Conservation (phyloP, 92 coral and sea anemone species). For the Diadumene lineata region DNA sequence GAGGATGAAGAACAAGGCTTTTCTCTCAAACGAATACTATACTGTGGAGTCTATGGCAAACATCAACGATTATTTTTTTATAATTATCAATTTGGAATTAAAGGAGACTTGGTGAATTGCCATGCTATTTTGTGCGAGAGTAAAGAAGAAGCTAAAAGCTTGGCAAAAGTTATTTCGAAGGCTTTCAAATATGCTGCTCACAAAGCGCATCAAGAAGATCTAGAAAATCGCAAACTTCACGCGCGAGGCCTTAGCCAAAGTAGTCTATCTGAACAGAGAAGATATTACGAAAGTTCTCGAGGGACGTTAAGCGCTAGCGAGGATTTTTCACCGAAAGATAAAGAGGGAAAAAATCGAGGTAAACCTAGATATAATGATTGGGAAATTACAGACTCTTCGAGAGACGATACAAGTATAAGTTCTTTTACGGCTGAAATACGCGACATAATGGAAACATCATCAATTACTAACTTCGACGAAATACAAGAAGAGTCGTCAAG, state of each 20-base stretch:
- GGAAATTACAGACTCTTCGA: slow-evolving; percentile 44
- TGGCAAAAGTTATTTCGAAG: slow-evolving; percentile 83
- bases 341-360: slow-evolving; percentile 24
- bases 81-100: slow-evolving; percentile 88
- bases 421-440: slow-evolving; percentile 42
- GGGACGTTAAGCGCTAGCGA: slow-evolving; percentile 40
- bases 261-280: slow-evolving; percentile 42
- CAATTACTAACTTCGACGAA: slow-evolving; percentile 33
- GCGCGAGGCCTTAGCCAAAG: slow-evolving; percentile 77
- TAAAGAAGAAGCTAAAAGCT: slow-evolving; percentile 86
- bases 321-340: slow-evolving; percentile 31
- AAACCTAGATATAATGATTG: slow-evolving; percentile 24
- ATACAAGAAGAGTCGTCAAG: slow-evolving; percentile 28
- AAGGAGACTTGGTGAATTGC: slow-evolving; percentile 86
- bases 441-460: slow-evolving; percentile 42
- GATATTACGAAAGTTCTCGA: slow-evolving; percentile 47
- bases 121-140: slow-evolving; percentile 76
- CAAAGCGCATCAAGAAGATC: slow-evolving; percentile 74
- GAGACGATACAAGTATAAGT: slow-evolving; percentile 43
- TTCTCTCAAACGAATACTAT: slow-evolving; percentile 71
- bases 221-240: slow-evolving; percentile 64
- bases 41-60: slow-evolving; percentile 82
- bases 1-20: slow-evolving; percentile 81
- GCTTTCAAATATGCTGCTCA: slow-evolving; percentile 70
- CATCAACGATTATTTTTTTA: slow-evolving; percentile 90